Evolutionary conservation across 2,113 vertebrate genomes (phyloP).

Genomic region (Plotosus lineatus): DNA sequence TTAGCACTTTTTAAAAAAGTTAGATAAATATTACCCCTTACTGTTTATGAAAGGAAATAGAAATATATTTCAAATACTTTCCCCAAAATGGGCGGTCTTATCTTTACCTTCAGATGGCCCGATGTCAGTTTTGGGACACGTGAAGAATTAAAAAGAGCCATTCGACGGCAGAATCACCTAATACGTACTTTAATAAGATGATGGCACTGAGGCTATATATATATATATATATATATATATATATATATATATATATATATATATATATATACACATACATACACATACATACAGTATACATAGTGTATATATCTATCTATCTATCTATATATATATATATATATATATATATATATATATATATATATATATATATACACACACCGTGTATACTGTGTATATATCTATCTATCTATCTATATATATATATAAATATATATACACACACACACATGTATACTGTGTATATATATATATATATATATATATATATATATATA

Average conservation of each 20-base stretch:
- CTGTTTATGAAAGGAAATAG: conserved; percentile 70
- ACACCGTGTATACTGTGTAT: no score
- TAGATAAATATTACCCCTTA: conserved; percentile 75
- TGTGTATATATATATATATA: conserved; percentile 69
- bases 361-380: conserved; percentile 57
- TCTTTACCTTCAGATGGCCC: conserved; percentile 43
- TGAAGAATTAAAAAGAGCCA: conserved; percentile 44
- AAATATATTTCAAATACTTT: conserved; percentile 64
- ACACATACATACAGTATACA: no score
- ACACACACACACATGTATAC: no score
- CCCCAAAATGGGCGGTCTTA: conserved; percentile 60
- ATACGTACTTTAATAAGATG: conserved; percentile 72
- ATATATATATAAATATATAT: conserved; percentile 57
- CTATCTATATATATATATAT: conserved; percentile 60
- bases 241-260: conserved; percentile 62
- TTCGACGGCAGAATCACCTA: conserved; percentile 56
- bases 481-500: conserved; percentile 62
- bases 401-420: conserved; percentile 74
- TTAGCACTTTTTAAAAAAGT: conserved; percentile 78
- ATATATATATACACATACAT: conserved; percentile 65
- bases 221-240: conserved; percentile 59
- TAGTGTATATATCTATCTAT: conserved; percentile 60
- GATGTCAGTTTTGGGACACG: conserved; percentile 28
- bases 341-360: conserved; percentile 68
- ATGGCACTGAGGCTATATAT: conserved; percentile 83